A percentile compares a stretch with the other conserved stretches of the same genome.
Evolutionary conservation across 1,140 invertebrate genomes (phyloP).

Genomic region (Drosophila elegans): DNA sequence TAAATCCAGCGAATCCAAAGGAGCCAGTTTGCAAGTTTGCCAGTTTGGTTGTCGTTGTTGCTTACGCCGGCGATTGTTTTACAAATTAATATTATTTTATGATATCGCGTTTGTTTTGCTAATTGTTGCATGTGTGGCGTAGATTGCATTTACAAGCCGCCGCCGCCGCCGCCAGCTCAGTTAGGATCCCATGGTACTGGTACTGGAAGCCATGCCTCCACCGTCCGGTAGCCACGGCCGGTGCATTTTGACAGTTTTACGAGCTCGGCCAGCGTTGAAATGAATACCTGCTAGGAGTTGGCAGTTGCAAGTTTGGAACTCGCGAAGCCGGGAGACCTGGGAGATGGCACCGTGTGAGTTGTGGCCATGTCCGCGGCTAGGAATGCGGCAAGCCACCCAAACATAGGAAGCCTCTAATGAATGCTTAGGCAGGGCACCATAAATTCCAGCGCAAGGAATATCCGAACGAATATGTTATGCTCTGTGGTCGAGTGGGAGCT

Average conservation of each 20-base stretch:
- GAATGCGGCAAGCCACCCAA: slow-evolving; percentile 74
- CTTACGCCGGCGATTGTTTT: slow-evolving; percentile 80
- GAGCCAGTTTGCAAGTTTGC: slow-evolving; percentile 4
- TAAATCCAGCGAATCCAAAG: not conserved
- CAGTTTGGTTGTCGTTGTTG: slow-evolving; percentile 66
- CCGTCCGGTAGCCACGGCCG: slow-evolving; percentile 73
- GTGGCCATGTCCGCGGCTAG: slow-evolving; percentile 69
- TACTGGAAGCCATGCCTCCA: slow-evolving; percentile 11
- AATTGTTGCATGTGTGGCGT: slow-evolving; percentile 84
- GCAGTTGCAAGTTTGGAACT: slow-evolving; percentile 13
- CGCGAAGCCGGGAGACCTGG: not conserved
- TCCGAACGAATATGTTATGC: slow-evolving; percentile 14
- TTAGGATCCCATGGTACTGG: slow-evolving; percentile 15
- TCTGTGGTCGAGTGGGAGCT: not conserved
- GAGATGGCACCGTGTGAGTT: slow-evolving; percentile 58
- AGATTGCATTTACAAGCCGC: slow-evolving; percentile 70
- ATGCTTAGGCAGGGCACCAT: slow-evolving; percentile 60
- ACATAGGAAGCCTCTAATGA: slow-evolving; percentile 78
- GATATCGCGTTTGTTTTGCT: slow-evolving; percentile 84
- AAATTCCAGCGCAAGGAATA: slow-evolving; percentile 47
- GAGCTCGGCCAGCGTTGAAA: slow-evolving; percentile 75
- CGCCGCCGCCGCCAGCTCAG: slow-evolving; percentile 26
- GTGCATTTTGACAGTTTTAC: slow-evolving; percentile 83
- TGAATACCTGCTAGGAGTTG: slow-evolving; percentile 67
- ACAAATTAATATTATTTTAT: slow-evolving; percentile 84